phyloP scores from a whole-genome alignment of 2,888 invertebrate genomes.

The Rhagonycha lutea region DNA sequence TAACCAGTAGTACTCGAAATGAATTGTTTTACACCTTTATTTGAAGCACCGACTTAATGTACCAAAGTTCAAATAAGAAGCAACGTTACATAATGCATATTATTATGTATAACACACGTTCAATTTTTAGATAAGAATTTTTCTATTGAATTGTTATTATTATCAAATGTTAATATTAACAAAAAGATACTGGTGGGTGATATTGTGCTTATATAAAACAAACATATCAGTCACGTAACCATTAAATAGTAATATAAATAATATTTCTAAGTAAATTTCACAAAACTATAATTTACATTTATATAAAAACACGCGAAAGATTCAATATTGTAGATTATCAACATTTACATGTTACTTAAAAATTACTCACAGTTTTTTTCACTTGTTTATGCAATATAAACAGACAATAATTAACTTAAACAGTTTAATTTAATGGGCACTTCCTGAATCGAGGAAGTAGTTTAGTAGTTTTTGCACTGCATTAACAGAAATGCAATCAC shows the following conservation, averaged over 20 bases:
- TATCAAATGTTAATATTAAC: not conserved
- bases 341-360: not conserved
- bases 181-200: not conserved
- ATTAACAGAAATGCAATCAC: too few relatives aligned
- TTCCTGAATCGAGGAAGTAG: too few relatives aligned
- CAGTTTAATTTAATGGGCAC: too few relatives aligned
- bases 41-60: not conserved
- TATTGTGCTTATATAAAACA: not conserved
- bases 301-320: not conserved
- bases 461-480: too few relatives aligned
- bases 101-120: not conserved
- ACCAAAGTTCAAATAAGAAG: not conserved
- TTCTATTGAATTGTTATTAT: not conserved
- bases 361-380: not conserved
- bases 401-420: not conserved
- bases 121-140: not conserved
- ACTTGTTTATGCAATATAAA: too few relatives aligned
- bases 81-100: not conserved
- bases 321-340: not conserved
- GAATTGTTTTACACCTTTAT: constrained; percentile 13
- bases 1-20: constrained; percentile 14
- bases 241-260: not conserved
- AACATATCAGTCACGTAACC: not conserved
- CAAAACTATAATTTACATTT: not conserved
- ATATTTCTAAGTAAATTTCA: not conserved